Evolutionary conservation across 37 sponge, comb jelly and placozoan species (phyloP).

Genomic region (Cliona cf. orientalis): DNA sequence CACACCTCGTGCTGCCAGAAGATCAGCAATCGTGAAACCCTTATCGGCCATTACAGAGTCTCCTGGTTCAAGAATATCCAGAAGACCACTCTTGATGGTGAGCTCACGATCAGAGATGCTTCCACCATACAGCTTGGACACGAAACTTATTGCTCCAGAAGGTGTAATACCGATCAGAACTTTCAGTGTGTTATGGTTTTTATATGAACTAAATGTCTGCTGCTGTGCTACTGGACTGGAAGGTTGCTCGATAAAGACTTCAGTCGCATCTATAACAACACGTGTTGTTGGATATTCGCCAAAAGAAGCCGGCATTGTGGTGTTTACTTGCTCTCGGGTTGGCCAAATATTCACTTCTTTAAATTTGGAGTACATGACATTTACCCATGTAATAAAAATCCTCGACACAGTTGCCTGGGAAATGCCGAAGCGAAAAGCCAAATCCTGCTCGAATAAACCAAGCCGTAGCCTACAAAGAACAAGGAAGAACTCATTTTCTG

Average conservation of each 20-base stretch:
- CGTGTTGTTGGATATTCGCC: slow-evolving; percentile 47
- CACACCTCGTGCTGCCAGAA: slow-evolving; percentile 38
- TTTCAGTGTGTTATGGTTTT: slow-evolving; percentile 61
- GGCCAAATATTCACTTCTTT: slow-evolving; percentile 43
- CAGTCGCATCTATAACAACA: slow-evolving; percentile 44
- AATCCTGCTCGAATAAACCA: slow-evolving; percentile 29
- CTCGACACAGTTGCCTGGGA: slow-evolving; percentile 34
- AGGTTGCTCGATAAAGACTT: slow-evolving; percentile 53
- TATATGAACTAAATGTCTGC: slow-evolving; percentile 35
- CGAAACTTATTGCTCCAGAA: slow-evolving; percentile 45
- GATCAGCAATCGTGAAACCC: slow-evolving; percentile 64
- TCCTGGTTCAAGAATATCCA: slow-evolving; percentile 52
- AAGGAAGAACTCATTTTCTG: slow-evolving; percentile 47
- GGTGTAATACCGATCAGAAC: slow-evolving; percentile 53
- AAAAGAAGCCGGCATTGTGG: slow-evolving; percentile 44
- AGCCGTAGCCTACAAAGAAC: slow-evolving; percentile 21
- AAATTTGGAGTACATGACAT: slow-evolving; percentile 15
- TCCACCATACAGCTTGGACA: slow-evolving; percentile 47
- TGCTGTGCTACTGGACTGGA: slow-evolving; percentile 41
- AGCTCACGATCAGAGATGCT: slow-evolving; percentile 57
- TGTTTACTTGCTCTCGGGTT: slow-evolving; percentile 14
- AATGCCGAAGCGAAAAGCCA: slow-evolving; percentile 34
- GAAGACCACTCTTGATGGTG: slow-evolving; percentile 30
- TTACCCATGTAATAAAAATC: slow-evolving; percentile 48
- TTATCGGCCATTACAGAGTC: slow-evolving; percentile 66